These are phyloP conservation scores for Ochotona princeps DNA, from an alignment of 2,113 vertebrate species.

Conservation along the genomic window DNA sequence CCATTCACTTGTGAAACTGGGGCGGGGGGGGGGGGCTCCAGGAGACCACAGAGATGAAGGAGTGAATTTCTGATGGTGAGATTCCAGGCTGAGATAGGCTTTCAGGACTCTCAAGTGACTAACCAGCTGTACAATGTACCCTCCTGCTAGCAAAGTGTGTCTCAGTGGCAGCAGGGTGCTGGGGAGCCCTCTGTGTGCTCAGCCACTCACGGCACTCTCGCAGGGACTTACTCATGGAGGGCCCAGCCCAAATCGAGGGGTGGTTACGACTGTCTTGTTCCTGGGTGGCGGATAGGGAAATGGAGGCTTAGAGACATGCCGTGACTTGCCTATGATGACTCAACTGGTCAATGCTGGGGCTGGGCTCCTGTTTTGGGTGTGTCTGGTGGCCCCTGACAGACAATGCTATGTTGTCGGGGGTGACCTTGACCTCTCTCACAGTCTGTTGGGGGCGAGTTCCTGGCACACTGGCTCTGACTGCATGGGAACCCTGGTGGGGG, in stretches of 20 bases:
- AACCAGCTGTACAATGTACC: neutral
- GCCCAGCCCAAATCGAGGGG: neutral
- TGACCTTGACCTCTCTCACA: neutral
- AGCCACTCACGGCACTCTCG: neutral
- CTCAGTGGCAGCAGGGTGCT: fast-evolving
- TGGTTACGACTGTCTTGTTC: neutral
- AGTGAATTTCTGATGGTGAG: constrained; percentile 30
- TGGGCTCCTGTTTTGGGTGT: neutral
- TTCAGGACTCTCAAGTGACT: neutral
- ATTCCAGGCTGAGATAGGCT: neutral
- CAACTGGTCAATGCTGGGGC: neutral
- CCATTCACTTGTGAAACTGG: neutral
- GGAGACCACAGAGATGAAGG: neutral
- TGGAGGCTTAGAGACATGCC: neutral
- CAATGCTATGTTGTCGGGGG: neutral
- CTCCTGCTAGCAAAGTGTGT: neutral
- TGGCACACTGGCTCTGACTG: neutral
- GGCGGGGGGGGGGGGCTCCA: too few species aligned
- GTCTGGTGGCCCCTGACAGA: neutral
- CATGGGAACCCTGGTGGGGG: neutral
- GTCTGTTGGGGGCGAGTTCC: neutral
- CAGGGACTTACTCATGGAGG: neutral
- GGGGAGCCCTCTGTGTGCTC: neutral
- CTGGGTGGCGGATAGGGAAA: constrained; percentile 3
- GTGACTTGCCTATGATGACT: neutral